Conservation (phyloP, 2,113 vertebrate species). For the Sturnus vulgaris region DNA sequence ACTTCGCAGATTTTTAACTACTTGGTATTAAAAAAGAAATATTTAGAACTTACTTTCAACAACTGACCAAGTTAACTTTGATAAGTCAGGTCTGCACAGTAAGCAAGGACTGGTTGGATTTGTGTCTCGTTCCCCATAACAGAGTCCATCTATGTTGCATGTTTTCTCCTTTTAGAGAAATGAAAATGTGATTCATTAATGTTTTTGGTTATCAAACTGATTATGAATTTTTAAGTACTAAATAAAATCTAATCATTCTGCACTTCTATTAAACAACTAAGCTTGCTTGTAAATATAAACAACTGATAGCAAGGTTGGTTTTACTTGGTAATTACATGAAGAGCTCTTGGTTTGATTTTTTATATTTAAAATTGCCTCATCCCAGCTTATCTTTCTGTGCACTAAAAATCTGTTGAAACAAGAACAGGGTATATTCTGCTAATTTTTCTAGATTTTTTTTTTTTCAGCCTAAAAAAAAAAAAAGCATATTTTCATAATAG, state of each 20-base stretch:
- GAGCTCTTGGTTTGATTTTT: neutral
- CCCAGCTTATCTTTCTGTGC: neutral
- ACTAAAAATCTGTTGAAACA: neutral
- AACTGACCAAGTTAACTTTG: conserved; percentile 83
- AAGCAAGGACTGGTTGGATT: conserved; percentile 81
- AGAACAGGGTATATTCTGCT: neutral
- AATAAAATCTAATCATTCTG: neutral
- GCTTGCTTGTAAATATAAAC: neutral
- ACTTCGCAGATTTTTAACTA: neutral
- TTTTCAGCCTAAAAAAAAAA: neutral
- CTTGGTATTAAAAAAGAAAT: neutral
- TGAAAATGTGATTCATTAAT: neutral
- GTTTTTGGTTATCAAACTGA: neutral
- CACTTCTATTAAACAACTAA: neutral
- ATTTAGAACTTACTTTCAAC: conserved; percentile 79
- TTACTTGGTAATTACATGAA: neutral
- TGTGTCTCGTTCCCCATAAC: conserved; percentile 79
- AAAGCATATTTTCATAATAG: neutral
- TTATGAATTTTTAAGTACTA: neutral
- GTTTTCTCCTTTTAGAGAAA: conserved; percentile 81
- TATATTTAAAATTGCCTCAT: neutral
- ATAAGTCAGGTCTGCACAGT: conserved; percentile 80
- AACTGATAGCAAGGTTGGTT: neutral
- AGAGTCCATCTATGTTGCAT: conserved; percentile 83
- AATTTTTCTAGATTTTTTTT: neutral